Conservation (phyloP, 2,888 invertebrate genomes). For the Rotaria socialis region DNA sequence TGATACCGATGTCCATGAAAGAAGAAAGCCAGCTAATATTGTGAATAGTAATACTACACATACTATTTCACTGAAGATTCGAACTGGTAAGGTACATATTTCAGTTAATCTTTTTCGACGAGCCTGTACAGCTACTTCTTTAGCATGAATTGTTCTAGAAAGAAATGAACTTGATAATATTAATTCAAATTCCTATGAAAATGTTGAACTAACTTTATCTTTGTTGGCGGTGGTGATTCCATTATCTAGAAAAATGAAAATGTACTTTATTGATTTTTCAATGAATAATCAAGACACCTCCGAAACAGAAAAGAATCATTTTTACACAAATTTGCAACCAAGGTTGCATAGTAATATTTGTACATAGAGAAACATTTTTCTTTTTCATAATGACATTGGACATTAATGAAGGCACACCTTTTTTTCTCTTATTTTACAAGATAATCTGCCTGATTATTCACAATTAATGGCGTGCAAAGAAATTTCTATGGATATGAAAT, state of each 20-base stretch:
- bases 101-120: not conserved
- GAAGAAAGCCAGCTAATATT: not conserved
- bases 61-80: not conserved
- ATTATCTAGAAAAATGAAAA: not conserved
- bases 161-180: not conserved
- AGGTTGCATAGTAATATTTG: not conserved
- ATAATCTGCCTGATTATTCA: not conserved
- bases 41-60: not conserved
- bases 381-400: not conserved
- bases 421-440: not conserved
- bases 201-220: not conserved
- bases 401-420: not conserved
- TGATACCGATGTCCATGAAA: not conserved
- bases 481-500: not conserved
- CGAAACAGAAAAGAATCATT: not conserved
- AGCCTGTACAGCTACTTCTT: not conserved
- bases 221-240: not conserved
- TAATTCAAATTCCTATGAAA: no score
- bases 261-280: not conserved
- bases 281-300: not conserved
- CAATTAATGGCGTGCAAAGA: not conserved
- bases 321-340: not conserved
- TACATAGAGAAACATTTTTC: not conserved
- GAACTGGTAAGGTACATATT: not conserved
- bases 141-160: not conserved